Conservation (phyloP, 2,113 vertebrate genomes). For the Heterocephalus glaber region DNA sequence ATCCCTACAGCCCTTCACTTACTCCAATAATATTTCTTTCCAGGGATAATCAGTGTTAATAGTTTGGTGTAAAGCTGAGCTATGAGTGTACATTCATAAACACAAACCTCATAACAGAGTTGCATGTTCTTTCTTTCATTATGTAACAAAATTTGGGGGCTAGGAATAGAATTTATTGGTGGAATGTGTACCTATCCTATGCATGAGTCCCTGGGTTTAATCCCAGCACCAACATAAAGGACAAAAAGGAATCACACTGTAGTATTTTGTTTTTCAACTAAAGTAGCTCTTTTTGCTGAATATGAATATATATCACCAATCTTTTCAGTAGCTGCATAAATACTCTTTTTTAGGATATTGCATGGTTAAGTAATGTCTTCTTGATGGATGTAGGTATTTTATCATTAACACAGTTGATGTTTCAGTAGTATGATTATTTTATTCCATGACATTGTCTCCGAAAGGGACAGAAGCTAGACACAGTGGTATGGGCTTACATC, state of each 20-base stretch:
- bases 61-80: neutral
- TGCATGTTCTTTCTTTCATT: neutral
- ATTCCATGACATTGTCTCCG: neutral
- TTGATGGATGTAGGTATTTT: slow-evolving; percentile 1
- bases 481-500: neutral
- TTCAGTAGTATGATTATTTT: slow-evolving; percentile 24
- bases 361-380: neutral
- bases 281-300: neutral
- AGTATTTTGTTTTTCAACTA: neutral
- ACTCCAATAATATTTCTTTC: neutral
- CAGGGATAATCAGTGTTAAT: neutral
- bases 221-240: neutral
- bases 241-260: no score
- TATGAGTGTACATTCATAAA: neutral
- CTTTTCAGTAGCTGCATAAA: neutral
- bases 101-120: neutral
- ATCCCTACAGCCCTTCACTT: neutral
- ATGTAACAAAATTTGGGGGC: neutral
- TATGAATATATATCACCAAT: neutral
- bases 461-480: neutral
- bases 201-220: neutral
- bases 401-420: neutral
- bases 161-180: neutral
- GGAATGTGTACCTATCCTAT: neutral
- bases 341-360: neutral